Base-by-base conservation (phyloP, 2,797 vertebrate genomes). In the Orientallactaga sibirica region DNA sequence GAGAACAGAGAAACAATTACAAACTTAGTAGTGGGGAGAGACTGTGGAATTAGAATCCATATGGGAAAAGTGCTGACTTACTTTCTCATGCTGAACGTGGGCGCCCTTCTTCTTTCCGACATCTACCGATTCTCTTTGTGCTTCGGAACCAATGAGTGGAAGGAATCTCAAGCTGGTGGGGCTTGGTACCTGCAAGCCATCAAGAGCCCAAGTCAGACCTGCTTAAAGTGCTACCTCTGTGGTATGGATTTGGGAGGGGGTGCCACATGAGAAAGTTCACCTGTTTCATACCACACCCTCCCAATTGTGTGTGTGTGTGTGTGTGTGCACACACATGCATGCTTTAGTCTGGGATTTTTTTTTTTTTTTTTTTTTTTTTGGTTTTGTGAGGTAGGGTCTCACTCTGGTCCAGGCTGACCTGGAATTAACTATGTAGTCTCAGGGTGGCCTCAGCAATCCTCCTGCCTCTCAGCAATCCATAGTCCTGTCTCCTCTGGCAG, bases 161-260 rank as follows among this genome's bases (percentile, higher is more conserved):
- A 91, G 95, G 93, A 52, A 43, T 95, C 88, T 97, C 83, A 97
- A 76, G 24, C 95, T 95, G 79, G 88, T 94, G 93, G 97, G 95
- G 80, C 78, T 98, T 92, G 93, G 86, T 58, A 98, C 95, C 98
- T 98, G 80, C 8, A 87, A 92, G 48, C 10, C 88, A 91, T 24
- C 86, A 86, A 67, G 33, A 87, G 43, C 85, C 29, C n/a, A 29
- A n/a, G 33, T 79, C 22, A 86, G 86, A 55, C 61, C 70, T 18
- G 41, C 5, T 73, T 66, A 15, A 58, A 27, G 27, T 73, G 58
- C 81, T 43, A 48, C 9, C 55, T 94, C 61, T 37, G 0, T 12
- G 20, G n/a, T 55, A 25, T 68, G 64, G 79, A 61, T 74, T 83
- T 18, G 3, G 25, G 6, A 5, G 25, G 15, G 9, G 7, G 16